Conservation (phyloP, 2,797 vertebrate species). For the Nannoperca obscura region DNA sequence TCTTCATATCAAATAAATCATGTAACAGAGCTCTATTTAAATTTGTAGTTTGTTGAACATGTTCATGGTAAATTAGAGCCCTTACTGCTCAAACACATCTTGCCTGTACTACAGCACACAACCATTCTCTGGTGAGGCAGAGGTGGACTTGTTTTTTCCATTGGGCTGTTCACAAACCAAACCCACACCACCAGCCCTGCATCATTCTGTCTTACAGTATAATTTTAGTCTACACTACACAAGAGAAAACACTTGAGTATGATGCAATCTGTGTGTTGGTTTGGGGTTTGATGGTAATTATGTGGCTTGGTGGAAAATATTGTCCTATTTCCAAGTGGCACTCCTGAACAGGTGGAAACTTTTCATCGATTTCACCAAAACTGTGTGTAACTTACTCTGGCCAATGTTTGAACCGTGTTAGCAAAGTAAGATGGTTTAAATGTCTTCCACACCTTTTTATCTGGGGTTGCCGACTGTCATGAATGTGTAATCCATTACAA, state of each 20-base stretch:
- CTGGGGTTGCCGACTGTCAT: not conserved
- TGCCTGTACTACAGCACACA: not conserved
- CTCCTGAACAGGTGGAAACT: conserved; percentile 53
- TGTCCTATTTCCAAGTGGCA: conserved; percentile 9
- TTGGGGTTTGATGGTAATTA: conserved; percentile 41
- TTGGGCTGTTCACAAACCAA: conserved; percentile 27
- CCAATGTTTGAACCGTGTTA: conserved; percentile 16
- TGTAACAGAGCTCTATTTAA: not conserved
- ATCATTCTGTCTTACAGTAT: conserved; percentile 27
- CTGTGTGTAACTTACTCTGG: conserved; percentile 18
- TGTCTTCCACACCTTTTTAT: not conserved
- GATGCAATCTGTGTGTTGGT: conserved; percentile 42
- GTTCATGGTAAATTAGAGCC: not conserved
- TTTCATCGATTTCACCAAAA: conserved; percentile 25
- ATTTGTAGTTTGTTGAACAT: conserved; percentile 7
- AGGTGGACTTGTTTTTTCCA: conserved; percentile 52
- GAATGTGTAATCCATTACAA: conserved; percentile 12
- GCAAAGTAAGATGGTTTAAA: not conserved
- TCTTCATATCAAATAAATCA: conserved; percentile 20
- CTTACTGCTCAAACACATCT: not conserved
- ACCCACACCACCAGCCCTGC: not conserved
- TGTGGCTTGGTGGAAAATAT: conserved; percentile 31
- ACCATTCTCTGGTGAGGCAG: conserved; percentile 12
- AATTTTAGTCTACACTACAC: conserved; percentile 20
- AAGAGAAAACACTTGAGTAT: conserved; percentile 35